Conservation (phyloP, 2,113 vertebrate species). For the Meriones unguiculatus region DNA sequence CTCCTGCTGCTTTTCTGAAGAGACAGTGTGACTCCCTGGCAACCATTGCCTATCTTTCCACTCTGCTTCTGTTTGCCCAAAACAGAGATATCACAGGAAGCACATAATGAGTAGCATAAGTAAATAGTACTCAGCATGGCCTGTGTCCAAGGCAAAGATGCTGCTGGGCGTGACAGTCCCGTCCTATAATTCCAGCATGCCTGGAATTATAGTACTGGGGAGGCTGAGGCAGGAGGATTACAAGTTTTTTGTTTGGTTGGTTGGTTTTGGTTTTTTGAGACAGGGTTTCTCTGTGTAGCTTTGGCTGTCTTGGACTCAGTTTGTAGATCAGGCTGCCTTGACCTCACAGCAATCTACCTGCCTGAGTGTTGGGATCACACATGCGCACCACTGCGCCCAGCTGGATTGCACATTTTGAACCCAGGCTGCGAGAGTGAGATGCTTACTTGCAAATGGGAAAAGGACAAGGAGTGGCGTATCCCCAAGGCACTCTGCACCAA, state of each 20-base stretch:
- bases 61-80: background rate
- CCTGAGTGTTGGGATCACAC: too few relatives aligned
- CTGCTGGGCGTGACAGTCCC: background rate
- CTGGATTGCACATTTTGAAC: background rate
- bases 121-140: background rate
- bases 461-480: background rate
- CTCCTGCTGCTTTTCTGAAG: background rate
- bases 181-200: background rate
- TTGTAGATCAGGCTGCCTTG: too few relatives aligned
- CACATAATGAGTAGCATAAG: background rate
- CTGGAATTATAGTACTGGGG: background rate
- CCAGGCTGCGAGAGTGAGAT: background rate
- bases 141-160: background rate
- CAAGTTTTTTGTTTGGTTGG: background rate
- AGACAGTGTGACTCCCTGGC: slow-evolving; percentile 10
- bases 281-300: too few relatives aligned
- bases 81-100: background rate
- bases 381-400: too few relatives aligned
- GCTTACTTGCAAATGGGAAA: background rate
- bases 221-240: background rate
- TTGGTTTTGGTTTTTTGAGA: too few relatives aligned
- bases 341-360: too few relatives aligned
- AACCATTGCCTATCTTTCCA: background rate
- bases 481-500: background rate
- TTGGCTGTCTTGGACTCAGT: too few relatives aligned